A percentile compares a stretch with the other conserved stretches of the same genome.
phyloP scores from a whole-genome alignment of 2,113 vertebrate genomes.

The Sisor rabdophorus region DNA sequence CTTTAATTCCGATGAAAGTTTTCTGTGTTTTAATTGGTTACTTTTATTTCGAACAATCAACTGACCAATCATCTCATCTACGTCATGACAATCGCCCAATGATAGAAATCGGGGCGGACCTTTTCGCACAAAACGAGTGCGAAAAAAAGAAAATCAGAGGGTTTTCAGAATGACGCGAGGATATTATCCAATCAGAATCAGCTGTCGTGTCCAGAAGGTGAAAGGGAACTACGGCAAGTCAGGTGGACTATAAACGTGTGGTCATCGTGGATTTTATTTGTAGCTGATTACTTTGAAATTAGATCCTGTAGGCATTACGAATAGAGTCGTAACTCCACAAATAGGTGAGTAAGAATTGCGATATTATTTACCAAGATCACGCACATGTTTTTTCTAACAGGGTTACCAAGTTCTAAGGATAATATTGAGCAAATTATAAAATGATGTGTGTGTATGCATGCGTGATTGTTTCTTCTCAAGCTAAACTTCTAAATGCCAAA shows the following conservation, averaged over 20 bases:
- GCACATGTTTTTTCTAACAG: neutral
- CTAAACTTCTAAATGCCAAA: neutral
- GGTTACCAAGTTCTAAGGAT: neutral
- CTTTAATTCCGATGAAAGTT: neutral
- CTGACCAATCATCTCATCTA: neutral
- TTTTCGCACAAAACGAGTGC: neutral
- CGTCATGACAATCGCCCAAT: neutral
- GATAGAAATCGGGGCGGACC: neutral
- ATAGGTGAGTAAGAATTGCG: constrained; percentile 12
- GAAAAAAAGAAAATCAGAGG: neutral
- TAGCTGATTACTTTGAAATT: neutral
- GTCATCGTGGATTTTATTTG: neutral
- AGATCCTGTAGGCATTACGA: neutral
- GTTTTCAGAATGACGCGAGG: neutral
- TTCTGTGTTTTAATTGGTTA: neutral
- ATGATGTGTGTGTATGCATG: neutral
- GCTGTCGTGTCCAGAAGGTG: constrained; percentile 69
- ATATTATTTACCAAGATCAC: neutral
- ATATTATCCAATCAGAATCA: constrained; percentile 62
- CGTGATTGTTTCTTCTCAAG: neutral
- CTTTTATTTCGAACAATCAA: neutral
- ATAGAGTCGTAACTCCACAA: neutral
- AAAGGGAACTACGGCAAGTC: constrained; percentile 59
- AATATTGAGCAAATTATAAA: neutral
- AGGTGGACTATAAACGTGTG: constrained; percentile 5